Base-by-base conservation (phyloP, 2,888 invertebrate species). In the Tenthredo scrophulariae region DNA sequence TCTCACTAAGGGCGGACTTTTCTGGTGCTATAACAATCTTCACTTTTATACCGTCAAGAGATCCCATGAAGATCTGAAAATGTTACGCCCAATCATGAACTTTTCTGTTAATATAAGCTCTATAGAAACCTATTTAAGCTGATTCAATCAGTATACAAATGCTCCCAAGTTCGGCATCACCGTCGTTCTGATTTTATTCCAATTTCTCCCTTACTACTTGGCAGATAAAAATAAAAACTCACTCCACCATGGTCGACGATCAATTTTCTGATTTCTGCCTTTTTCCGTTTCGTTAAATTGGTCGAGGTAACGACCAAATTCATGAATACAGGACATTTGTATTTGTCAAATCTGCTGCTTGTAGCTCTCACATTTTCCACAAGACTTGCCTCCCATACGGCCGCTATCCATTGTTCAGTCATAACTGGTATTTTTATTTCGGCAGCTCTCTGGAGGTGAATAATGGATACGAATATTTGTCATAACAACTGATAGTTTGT, bases 251-350 rank as follows among this genome's bases (percentile, higher is more conserved):
- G 95, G 58, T 95, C 94, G 87, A 95, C 95, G 0, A 99, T 95
- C 2, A 97, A 89, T 83, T 95, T 95, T 93, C 96, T 95, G 0
- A 97, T 93, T 87, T 95, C 94, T 62, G 95, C 94, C 88, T 97
- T 96, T 84, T 97, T 95, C 33, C 94, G 93, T 86, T 94, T 94
- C 2, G 94, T 91, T 29, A 98, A 93, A 15, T 97, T 97, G 0
- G 98, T 97, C 0, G 97, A 96, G 0, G 97, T 97, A 2, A 98
- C 95, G 88, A 95, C 95, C 0, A 98, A 94, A 85, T 97, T 97
- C 86, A 96, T 95, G 92, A 99, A 98, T 0, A 97, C 94, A 0
- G 97, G 97, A 91, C 97, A 95, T 89, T 94, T 93, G 88, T 94
- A 95, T 79, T 93, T 92, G 22, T 95, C 91, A 90, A 98, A 98